Evolutionary conservation across 2,797 vertebrate genomes (phyloP).

Genomic region (Pantherophis vulpinus): DNA sequence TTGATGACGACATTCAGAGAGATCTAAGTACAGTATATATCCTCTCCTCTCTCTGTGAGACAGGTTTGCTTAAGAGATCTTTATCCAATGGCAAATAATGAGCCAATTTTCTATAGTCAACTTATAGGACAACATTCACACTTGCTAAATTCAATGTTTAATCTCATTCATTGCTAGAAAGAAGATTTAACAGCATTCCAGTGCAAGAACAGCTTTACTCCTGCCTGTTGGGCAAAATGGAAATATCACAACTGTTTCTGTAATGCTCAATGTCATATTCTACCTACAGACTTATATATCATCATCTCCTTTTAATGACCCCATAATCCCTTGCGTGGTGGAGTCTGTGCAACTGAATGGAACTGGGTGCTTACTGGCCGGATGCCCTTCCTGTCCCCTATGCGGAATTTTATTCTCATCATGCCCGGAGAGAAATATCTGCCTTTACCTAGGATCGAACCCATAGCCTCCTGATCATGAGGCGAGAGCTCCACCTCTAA

Average conservation of each 20-base stretch:
- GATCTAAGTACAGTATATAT: background rate
- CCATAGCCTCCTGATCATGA: too few species aligned
- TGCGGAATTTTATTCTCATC: too few species aligned
- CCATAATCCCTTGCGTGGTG: too few species aligned
- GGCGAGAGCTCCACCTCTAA: too few species aligned
- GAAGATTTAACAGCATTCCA: background rate
- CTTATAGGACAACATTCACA: background rate
- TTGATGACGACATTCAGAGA: background rate
- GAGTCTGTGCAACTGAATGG: too few species aligned
- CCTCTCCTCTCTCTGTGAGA: background rate
- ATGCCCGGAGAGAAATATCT: too few species aligned
- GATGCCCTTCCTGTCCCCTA: too few species aligned
- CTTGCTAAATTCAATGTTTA: background rate
- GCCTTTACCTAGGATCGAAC: too few species aligned
- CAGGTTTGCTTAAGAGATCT: background rate
- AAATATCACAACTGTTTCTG: background rate
- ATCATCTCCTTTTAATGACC: too few species aligned
- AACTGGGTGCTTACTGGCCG: too few species aligned
- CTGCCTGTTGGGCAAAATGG: background rate
- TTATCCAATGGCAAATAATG: background rate
- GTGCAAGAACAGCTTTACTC: background rate
- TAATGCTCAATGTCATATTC: background rate
- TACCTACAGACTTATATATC: background rate
- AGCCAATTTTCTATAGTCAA: background rate
- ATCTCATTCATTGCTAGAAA: background rate